Evolutionary conservation across 2,797 vertebrate species (phyloP).

Genomic region (Nasua narica): DNA sequence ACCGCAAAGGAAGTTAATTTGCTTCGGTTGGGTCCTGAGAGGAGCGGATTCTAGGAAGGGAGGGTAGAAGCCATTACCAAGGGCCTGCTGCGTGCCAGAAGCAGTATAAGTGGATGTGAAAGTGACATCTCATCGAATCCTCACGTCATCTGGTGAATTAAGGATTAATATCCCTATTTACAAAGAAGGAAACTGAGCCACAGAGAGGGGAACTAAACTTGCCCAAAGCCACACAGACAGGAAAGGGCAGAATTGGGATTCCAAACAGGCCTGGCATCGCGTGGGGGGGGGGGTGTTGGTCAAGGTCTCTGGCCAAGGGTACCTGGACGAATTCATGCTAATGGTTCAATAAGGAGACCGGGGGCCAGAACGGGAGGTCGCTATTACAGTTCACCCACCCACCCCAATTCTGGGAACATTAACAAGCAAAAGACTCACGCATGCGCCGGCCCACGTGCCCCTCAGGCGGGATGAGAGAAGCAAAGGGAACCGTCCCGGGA

Average conservation of each 20-base stretch:
- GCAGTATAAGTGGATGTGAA: background rate
- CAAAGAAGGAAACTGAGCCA: slow-evolving; percentile 14
- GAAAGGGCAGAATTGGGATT: background rate
- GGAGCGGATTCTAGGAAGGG: background rate
- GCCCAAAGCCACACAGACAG: background rate
- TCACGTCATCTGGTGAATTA: background rate
- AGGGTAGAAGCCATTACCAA: background rate
- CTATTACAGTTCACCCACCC: background rate
- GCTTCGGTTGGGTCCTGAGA: slow-evolving; percentile 7
- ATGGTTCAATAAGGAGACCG: background rate
- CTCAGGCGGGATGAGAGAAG: background rate
- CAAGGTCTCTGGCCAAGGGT: background rate
- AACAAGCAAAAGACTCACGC: slow-evolving; percentile 24
- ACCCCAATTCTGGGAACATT: background rate
- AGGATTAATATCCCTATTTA: background rate
- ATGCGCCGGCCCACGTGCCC: slow-evolving; percentile 7
- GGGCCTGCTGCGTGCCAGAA: background rate
- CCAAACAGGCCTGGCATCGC: background rate
- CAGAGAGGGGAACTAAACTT: background rate
- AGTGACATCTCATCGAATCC: background rate
- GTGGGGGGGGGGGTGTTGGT: background rate
- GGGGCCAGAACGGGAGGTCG: background rate
- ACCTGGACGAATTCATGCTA: background rate
- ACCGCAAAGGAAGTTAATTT: slow-evolving; percentile 33
- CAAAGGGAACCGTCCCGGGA: slow-evolving; percentile 44